Percentiles rank a stretch among this genome's conserved stretches.
These are phyloP conservation scores for zebrafish (Danio rerio) DNA, from an alignment of 2,113 vertebrate species.

Conservation along the genomic window DNA sequence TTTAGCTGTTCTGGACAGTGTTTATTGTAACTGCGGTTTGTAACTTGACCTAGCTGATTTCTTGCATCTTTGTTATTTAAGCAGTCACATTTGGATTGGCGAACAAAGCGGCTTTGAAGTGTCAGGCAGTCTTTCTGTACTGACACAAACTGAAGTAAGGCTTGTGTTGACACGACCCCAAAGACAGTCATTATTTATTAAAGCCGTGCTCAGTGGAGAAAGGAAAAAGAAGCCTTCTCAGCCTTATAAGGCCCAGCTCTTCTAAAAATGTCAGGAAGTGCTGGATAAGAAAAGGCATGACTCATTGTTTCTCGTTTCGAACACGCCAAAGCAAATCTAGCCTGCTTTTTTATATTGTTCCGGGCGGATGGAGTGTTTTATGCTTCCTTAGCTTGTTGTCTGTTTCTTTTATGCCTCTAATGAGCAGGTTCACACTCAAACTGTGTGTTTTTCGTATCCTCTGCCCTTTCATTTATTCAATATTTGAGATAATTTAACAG, in stretches of 20 bases:
- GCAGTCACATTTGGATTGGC: slow-evolving; percentile 15
- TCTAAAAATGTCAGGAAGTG: slow-evolving; percentile 40
- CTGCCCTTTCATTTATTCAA: not conserved
- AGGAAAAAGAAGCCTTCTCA: slow-evolving; percentile 19
- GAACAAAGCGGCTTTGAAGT: slow-evolving; percentile 35
- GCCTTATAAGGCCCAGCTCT: slow-evolving; percentile 56
- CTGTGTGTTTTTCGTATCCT: not conserved
- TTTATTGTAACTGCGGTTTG: slow-evolving; percentile 34
- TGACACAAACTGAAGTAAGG: slow-evolving; percentile 1
- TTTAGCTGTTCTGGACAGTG: slow-evolving; percentile 10
- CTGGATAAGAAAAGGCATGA: slow-evolving; percentile 48
- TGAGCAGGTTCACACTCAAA: not conserved
- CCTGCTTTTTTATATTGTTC: slow-evolving; percentile 19
- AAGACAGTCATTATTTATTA: slow-evolving; percentile 34
- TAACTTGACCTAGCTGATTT: slow-evolving; percentile 35
- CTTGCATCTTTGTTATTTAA: slow-evolving; percentile 10
- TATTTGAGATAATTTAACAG: not conserved
- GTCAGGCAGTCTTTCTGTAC: slow-evolving; percentile 21
- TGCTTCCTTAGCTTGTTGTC: slow-evolving; percentile 7
- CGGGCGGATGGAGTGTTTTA: not conserved
- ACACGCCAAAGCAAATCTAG: not conserved
- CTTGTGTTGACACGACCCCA: slow-evolving; percentile 30
- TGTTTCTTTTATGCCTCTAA: not conserved
- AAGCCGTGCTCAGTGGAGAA: slow-evolving; percentile 15
- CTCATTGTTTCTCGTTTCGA: slow-evolving; percentile 42